phyloP scores from a whole-genome alignment of 64 coral and sea anemone species.

The Trachythela sp. region DNA sequence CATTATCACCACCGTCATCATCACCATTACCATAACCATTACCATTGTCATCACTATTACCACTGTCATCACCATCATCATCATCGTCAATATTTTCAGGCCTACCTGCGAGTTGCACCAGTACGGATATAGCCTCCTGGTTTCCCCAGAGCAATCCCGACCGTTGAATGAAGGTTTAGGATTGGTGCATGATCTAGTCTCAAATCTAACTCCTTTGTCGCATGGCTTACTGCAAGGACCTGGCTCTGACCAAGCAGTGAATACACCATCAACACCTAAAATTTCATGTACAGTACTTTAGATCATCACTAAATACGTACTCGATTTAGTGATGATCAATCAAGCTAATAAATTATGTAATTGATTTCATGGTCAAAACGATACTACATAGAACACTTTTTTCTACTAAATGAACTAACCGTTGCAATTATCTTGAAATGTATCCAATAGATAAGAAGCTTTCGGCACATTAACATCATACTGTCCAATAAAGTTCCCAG shows the following conservation, averaged over 20 bases:
- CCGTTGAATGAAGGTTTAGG: constrained; percentile 16
- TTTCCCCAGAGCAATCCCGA: background rate
- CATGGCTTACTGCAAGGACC: background rate
- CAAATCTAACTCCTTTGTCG: background rate
- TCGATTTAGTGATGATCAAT: no score
- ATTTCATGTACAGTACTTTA: background rate
- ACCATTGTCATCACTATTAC: background rate
- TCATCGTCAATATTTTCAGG: background rate
- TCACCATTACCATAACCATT: background rate
- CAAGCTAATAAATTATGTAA: no score
- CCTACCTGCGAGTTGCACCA: constrained; percentile 1
- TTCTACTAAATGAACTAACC: constrained; percentile 19
- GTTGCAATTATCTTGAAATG: background rate
- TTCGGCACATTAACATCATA: background rate
- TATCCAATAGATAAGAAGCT: background rate
- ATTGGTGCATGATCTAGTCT: constrained; percentile 7
- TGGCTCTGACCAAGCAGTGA: background rate
- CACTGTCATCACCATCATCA: background rate
- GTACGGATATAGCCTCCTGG: background rate
- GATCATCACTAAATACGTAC: no score
- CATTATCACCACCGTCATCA: no score
- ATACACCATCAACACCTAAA: background rate
- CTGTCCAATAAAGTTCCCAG: background rate
- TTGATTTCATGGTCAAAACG: no score
- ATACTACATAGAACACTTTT: no score